Percentiles rank a stretch among this genome's conserved stretches.
Evolutionary conservation across 2,888 invertebrate species (phyloP).

Genomic region (Aricia artaxerxes): DNA sequence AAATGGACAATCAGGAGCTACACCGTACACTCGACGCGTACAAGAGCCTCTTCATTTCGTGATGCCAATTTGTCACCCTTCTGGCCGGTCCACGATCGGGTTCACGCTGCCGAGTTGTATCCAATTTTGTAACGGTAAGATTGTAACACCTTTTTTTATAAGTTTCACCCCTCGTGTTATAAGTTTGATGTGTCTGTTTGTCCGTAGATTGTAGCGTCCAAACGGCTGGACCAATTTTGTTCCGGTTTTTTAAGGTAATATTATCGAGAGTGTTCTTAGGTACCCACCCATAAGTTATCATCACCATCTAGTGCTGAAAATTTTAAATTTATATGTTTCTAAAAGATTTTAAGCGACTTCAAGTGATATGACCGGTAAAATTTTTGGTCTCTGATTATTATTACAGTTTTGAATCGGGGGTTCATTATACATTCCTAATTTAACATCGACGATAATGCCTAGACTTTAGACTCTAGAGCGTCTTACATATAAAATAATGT

Average conservation of each 20-base stretch:
- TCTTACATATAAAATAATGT: no score
- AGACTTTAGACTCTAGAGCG: no score
- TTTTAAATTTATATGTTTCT: neutral
- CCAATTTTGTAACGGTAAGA: neutral
- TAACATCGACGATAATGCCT: neutral
- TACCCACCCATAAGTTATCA: no score
- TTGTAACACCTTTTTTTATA: neutral
- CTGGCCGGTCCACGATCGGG: conserved; percentile 1
- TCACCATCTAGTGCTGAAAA: neutral
- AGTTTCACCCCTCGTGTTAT: no score
- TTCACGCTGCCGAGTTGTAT: neutral
- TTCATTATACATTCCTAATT: neutral
- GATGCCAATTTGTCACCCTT: conserved; percentile 20
- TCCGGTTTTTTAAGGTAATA: neutral
- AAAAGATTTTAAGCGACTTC: neutral
- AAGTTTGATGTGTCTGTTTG: neutral
- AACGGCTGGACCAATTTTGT: neutral
- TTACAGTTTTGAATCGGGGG: no score
- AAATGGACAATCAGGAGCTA: conserved; percentile 25
- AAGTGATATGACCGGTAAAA: neutral
- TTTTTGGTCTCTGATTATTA: neutral
- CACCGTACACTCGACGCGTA: neutral
- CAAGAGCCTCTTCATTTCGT: conserved; percentile 22
- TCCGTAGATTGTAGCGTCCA: neutral
- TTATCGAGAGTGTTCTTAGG: no score